Percentiles rank a stretch among this genome's conserved stretches.
phyloP scores from a whole-genome alignment of 2,113 vertebrate genomes.

The Psittacus erithacus region DNA sequence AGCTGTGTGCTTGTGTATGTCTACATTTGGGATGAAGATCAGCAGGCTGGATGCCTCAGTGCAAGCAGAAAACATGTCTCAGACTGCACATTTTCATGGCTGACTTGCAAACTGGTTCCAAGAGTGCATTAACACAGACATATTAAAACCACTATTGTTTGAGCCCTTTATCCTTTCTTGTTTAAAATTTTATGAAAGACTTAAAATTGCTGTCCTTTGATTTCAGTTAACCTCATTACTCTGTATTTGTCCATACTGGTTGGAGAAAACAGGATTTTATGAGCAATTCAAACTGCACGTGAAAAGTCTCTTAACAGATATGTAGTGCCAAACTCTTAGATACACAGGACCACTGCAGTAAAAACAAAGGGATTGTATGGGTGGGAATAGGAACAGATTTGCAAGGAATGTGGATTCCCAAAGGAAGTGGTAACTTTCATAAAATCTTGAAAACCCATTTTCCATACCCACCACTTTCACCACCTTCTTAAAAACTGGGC shows the following conservation, averaged over 20 bases:
- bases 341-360: constrained; percentile 28
- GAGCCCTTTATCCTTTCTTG: neutral
- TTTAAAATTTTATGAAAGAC: constrained; percentile 9
- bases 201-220: neutral
- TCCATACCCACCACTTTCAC: neutral
- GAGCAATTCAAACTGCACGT: neutral
- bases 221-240: neutral
- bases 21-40: neutral
- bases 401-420: constrained; percentile 39
- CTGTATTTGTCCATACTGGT: neutral
- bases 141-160: constrained; percentile 1
- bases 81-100: neutral
- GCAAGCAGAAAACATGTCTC: constrained; percentile 9
- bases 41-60: neutral
- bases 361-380: constrained; percentile 15
- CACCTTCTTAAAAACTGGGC: neutral
- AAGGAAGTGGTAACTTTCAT: constrained; percentile 37
- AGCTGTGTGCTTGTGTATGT: neutral
- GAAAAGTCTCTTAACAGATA: constrained; percentile 42
- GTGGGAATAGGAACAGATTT: constrained; percentile 29
- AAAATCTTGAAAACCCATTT: constrained; percentile 29
- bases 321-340: neutral
- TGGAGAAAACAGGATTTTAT: neutral
- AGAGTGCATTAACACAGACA: neutral
- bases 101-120: constrained; percentile 8